A percentile compares a stretch with the other conserved stretches of the same genome.
Conservation (phyloP, 2,797 vertebrate species). For the Lateolabrax maculatus region DNA sequence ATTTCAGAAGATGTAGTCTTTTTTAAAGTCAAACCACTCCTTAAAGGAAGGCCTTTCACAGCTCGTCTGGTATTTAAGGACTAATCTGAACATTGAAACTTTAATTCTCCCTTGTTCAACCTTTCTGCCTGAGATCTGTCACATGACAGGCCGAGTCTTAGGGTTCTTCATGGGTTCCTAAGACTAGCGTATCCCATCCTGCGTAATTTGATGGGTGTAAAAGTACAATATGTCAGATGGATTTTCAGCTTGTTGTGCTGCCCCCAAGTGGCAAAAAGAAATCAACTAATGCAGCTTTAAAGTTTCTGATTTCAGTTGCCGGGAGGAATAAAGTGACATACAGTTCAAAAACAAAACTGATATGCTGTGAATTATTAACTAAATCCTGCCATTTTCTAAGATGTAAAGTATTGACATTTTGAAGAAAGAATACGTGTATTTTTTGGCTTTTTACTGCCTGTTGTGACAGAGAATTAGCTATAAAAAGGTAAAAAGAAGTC, state of each 20-base stretch:
- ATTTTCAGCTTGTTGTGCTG: neutral
- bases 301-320: slow-evolving; percentile 2
- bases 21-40: no score
- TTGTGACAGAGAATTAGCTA: slow-evolving; percentile 37
- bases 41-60: no score
- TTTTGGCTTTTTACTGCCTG: slow-evolving; percentile 6
- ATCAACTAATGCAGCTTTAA: slow-evolving; percentile 4
- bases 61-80: no score
- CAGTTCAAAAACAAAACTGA: neutral
- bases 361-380: slow-evolving; percentile 3
- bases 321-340: slow-evolving; percentile 3
- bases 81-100: no score
- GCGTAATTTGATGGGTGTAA: no score
- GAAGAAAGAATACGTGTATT: slow-evolving; percentile 7
- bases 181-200: no score
- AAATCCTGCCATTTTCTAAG: slow-evolving; percentile 3
- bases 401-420: slow-evolving; percentile 1
- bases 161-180: no score
- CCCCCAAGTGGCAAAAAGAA: neutral
- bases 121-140: no score
- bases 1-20: no score
- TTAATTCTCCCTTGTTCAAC: no score
- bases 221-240: neutral
- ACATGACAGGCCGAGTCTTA: no score
- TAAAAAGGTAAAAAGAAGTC: slow-evolving; percentile 45